Evolutionary conservation across 92 coral and sea anemone species (phyloP).

Genomic region (Siderastrea radians): DNA sequence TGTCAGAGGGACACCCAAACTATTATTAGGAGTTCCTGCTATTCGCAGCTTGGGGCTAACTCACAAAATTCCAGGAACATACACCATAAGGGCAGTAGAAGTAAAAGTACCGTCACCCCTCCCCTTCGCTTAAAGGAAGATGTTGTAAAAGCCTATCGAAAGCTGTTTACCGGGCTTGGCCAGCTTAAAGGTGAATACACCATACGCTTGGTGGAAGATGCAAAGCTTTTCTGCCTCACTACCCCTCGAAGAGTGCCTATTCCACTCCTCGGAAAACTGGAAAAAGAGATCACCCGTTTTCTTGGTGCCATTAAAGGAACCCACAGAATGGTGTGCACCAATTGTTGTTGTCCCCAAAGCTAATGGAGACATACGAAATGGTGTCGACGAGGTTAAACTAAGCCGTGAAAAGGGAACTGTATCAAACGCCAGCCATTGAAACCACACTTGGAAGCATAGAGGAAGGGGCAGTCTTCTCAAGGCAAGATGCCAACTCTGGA

Average conservation of each 20-base stretch:
- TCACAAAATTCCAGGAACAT: constrained; percentile 12
- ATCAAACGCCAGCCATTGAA: constrained; percentile 50
- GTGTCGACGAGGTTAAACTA: constrained; percentile 2
- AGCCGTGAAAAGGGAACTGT: constrained; percentile 23
- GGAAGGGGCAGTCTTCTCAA: constrained; percentile 30
- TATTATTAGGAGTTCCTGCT: constrained; percentile 43
- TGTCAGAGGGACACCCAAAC: constrained; percentile 35
- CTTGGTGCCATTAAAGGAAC: constrained; percentile 18
- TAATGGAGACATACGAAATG: neutral
- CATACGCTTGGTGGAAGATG: too few species aligned
- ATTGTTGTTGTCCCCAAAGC: constrained; percentile 24
- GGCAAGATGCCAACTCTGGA: neutral
- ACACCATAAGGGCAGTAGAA: constrained; percentile 19
- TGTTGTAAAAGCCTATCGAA: constrained; percentile 17
- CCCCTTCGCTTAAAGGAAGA: constrained; percentile 28
- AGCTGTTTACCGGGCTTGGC: constrained; percentile 47
- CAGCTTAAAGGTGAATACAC: constrained; percentile 38
- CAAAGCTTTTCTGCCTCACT: constrained; percentile 1
- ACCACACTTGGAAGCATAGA: constrained; percentile 47
- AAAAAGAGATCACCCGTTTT: constrained; percentile 28
- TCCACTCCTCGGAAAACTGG: constrained; percentile 27
- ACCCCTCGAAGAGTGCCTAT: constrained; percentile 27
- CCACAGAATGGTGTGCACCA: constrained; percentile 39
- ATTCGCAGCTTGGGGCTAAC: constrained; percentile 10
- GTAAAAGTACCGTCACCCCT: neutral